These are phyloP conservation scores for Morelia viridis DNA, from an alignment of 2,797 vertebrate species.

Conservation along the genomic window DNA sequence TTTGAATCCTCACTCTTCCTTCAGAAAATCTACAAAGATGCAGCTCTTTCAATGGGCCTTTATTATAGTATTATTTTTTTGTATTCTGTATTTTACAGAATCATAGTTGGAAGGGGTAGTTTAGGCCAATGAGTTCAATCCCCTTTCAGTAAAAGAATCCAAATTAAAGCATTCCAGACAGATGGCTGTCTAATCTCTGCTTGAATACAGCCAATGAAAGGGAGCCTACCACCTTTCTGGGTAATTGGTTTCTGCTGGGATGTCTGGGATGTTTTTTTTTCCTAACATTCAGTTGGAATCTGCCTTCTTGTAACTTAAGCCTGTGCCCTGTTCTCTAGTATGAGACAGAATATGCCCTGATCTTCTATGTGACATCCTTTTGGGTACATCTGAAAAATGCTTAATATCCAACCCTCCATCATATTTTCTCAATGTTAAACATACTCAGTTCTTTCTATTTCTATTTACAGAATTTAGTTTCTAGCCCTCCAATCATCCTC, in stretches of 20 bases:
- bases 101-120: too few species aligned
- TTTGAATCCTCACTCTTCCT: not conserved
- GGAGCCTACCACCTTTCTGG: not conserved
- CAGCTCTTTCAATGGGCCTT: not conserved
- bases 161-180: not conserved
- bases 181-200: not conserved
- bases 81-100: too few species aligned
- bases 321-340: not conserved
- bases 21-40: not conserved
- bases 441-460: not conserved
- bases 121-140: too few species aligned
- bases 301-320: not conserved
- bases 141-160: not conserved
- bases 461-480: not conserved
- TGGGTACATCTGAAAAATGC: not conserved
- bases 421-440: not conserved
- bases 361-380: not conserved
- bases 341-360: not conserved
- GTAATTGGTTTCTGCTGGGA: not conserved
- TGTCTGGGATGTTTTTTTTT: not conserved
- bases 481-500: not conserved
- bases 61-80: not conserved
- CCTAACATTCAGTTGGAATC: not conserved
- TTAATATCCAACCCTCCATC: not conserved
- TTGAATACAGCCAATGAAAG: not conserved